These are phyloP conservation scores for Crax fasciolata DNA, from an alignment of 2,797 vertebrate genomes.

Conservation along the genomic window DNA sequence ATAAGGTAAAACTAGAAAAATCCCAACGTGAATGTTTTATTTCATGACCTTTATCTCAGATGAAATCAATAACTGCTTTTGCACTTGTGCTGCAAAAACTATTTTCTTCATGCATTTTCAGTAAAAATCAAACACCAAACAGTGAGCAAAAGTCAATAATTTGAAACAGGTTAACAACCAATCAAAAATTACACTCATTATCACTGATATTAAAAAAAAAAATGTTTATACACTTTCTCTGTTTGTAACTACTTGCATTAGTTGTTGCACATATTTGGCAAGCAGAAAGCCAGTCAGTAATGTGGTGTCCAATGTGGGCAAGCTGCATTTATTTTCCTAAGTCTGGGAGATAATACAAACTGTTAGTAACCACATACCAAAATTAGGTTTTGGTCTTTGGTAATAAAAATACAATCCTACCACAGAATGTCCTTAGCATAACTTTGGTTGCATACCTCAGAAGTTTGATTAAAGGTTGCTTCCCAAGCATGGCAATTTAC, in stretches of 20 bases:
- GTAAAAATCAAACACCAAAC: constrained; percentile 40
- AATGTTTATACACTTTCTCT: neutral
- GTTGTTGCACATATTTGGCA: accelerated
- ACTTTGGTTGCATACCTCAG: neutral
- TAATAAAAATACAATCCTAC: neutral
- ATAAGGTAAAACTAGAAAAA: neutral
- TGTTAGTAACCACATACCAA: neutral
- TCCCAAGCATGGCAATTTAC: neutral
- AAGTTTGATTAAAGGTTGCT: neutral
- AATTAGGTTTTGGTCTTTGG: neutral
- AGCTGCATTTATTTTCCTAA: neutral
- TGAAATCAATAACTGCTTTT: constrained; percentile 36
- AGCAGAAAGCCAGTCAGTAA: neutral
- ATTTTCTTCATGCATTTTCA: neutral
- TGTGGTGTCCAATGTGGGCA: neutral
- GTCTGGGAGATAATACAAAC: neutral
- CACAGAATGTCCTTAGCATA: neutral
- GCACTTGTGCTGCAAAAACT: neutral
- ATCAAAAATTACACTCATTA: neutral
- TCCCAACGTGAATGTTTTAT: neutral
- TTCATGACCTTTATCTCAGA: neutral
- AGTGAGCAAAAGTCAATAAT: neutral
- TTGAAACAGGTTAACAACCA: constrained; percentile 6
- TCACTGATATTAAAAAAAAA: neutral
- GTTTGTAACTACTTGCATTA: neutral